Evolutionary conservation across 37 sponge, comb jelly and placozoan genomes (phyloP).

Genomic region (Petrosia ficiformis): DNA sequence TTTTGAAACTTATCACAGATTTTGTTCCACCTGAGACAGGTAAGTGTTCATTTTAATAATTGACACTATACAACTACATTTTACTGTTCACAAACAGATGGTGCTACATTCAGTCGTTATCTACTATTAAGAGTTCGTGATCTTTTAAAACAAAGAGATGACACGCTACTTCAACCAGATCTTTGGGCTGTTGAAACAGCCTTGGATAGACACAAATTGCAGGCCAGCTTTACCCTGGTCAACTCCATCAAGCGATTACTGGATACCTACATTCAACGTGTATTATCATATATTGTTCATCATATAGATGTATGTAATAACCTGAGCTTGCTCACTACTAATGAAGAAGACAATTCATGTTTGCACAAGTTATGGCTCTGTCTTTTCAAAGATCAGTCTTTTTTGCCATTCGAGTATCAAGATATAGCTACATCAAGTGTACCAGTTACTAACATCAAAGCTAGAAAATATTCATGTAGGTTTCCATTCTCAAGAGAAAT

Average conservation of each 20-base stretch:
- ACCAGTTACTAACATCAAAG: not conserved
- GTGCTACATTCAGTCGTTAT: not conserved
- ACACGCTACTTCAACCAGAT: not conserved
- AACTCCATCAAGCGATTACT: not conserved
- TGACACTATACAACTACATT: not conserved
- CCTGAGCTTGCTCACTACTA: not conserved
- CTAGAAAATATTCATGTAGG: not conserved
- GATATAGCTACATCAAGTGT: not conserved
- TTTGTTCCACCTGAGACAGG: not conserved
- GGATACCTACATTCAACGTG: not conserved
- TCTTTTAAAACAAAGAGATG: not conserved
- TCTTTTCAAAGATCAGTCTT: not conserved
- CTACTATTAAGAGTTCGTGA: slow-evolving; percentile 5
- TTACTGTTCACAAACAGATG: not conserved
- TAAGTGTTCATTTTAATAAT: not conserved
- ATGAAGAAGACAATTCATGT: not conserved
- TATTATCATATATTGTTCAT: not conserved
- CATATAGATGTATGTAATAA: not conserved
- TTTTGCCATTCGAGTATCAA: not conserved
- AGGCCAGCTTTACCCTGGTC: slow-evolving; percentile 1
- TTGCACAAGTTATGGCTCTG: not conserved
- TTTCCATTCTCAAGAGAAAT: slow-evolving; percentile 12
- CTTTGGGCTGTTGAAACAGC: not conserved
- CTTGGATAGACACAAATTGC: slow-evolving; percentile 2
- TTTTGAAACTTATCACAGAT: not conserved